phyloP scores from a whole-genome alignment of 2,113 vertebrate genomes.

The Clarias gariepinus region DNA sequence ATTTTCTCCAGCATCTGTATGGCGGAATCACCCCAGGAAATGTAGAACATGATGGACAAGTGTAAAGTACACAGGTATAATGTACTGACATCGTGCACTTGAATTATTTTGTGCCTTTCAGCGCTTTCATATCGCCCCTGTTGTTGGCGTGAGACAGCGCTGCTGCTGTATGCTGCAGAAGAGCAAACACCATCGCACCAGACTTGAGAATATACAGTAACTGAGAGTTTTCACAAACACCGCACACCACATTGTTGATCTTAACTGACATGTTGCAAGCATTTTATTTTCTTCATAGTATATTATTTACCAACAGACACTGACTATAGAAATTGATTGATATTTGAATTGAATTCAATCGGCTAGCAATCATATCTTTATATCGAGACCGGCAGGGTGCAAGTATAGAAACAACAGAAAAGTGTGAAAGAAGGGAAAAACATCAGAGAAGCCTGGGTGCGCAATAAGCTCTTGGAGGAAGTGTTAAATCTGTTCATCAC shows the following conservation, averaged over 20 bases:
- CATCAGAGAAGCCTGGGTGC: neutral
- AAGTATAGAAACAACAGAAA: neutral
- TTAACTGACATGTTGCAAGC: neutral
- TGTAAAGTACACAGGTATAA: slow-evolving; percentile 8
- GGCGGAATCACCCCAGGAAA: neutral
- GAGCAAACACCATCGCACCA: neutral
- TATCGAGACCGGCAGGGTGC: neutral
- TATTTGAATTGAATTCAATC: neutral
- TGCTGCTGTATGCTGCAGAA: neutral
- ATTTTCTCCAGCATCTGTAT: neutral
- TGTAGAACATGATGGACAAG: neutral
- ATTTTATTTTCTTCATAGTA: neutral
- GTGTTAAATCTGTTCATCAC: slow-evolving; percentile 21
- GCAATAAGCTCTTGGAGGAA: neutral
- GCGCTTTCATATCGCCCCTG: neutral
- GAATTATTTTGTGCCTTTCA: neutral
- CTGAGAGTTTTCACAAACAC: neutral
- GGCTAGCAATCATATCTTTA: neutral
- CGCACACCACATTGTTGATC: too few relatives aligned
- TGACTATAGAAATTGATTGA: neutral
- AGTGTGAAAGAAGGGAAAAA: neutral
- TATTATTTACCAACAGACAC: neutral
- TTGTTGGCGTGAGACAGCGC: neutral
- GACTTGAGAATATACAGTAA: neutral
- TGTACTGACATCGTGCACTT: neutral